Conservation (phyloP, 2,113 vertebrate species). For the Sebastes fasciatus region DNA sequence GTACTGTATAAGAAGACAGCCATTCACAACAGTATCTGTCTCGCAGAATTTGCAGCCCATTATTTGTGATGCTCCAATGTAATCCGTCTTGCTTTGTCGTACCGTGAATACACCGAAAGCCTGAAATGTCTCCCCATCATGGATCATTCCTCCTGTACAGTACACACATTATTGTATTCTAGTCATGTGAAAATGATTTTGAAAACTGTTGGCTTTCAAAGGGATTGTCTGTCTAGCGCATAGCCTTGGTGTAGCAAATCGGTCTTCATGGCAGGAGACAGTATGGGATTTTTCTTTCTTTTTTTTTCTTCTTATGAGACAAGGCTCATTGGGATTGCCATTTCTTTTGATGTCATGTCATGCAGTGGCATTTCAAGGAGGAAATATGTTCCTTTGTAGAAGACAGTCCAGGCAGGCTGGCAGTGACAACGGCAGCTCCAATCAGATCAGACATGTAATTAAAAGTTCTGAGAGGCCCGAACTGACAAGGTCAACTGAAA, state of each 20-base stretch:
- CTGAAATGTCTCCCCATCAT: constrained; percentile 11
- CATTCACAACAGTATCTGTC: constrained; percentile 38
- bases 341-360: constrained; percentile 77
- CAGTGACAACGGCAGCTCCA: constrained; percentile 63
- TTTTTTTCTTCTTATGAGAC: constrained; percentile 25
- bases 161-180: constrained; percentile 40
- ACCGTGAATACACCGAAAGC: constrained; percentile 18
- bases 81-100: constrained; percentile 46
- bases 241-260: constrained; percentile 52
- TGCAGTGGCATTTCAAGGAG: constrained; percentile 67
- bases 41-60: constrained; percentile 12
- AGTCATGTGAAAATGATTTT: constrained; percentile 53
- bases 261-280: constrained; percentile 60
- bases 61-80: constrained; percentile 28
- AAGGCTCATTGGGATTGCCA: constrained; percentile 63
- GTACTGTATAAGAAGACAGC: constrained; percentile 19
- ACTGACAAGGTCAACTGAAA: constrained; percentile 56
- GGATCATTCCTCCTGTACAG: constrained; percentile 27
- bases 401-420: constrained; percentile 55
- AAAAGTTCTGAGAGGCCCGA: constrained; percentile 61
- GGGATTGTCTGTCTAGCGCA: constrained; percentile 41
- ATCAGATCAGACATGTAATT: constrained; percentile 72
- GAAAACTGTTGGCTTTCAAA: constrained; percentile 63
- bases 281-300: constrained; percentile 14
- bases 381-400: constrained; percentile 58